Conservation (phyloP, 2,888 invertebrate species). For the Troides helena region DNA sequence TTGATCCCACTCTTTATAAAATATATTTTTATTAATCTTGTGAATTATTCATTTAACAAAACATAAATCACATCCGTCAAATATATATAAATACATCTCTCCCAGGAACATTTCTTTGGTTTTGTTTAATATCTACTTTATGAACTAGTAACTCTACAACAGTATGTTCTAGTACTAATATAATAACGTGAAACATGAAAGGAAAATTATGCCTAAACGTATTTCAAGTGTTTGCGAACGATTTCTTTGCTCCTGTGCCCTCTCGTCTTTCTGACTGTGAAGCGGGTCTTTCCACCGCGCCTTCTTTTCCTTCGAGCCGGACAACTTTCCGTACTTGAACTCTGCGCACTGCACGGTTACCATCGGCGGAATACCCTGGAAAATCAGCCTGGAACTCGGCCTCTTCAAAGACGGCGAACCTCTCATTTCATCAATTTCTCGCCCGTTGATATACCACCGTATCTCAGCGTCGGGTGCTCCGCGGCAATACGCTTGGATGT, state of each 20-base stretch:
- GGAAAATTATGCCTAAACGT: slow-evolving; percentile 33
- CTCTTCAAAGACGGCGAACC: slow-evolving; percentile 51
- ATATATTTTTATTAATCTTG: slow-evolving; percentile 5
- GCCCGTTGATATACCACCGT: slow-evolving; percentile 68
- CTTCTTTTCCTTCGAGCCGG: slow-evolving; percentile 57
- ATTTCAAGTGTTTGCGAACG: slow-evolving; percentile 32
- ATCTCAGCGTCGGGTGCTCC: slow-evolving; percentile 58
- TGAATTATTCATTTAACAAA: slow-evolving; percentile 16
- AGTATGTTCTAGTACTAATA: slow-evolving; percentile 11
- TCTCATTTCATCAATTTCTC: slow-evolving; percentile 53
- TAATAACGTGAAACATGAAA: slow-evolving; percentile 30
- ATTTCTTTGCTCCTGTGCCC: slow-evolving; percentile 46
- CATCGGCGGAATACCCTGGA: slow-evolving; percentile 70
- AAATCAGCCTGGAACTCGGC: slow-evolving; percentile 50
- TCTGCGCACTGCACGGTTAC: slow-evolving; percentile 75
- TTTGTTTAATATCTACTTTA: slow-evolving; percentile 11
- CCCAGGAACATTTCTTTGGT: slow-evolving; percentile 26
- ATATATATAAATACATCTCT: slow-evolving; percentile 28
- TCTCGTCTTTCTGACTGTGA: slow-evolving; percentile 38
- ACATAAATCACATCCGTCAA: slow-evolving; percentile 23
- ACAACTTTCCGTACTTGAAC: slow-evolving; percentile 70
- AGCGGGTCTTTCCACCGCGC: slow-evolving; percentile 52
- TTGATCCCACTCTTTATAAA: too few species aligned
- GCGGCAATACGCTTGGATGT: slow-evolving; percentile 63
- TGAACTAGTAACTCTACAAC: slow-evolving; percentile 9